Conservation (phyloP, 2,797 vertebrate species). For the Apogon talboti region DNA sequence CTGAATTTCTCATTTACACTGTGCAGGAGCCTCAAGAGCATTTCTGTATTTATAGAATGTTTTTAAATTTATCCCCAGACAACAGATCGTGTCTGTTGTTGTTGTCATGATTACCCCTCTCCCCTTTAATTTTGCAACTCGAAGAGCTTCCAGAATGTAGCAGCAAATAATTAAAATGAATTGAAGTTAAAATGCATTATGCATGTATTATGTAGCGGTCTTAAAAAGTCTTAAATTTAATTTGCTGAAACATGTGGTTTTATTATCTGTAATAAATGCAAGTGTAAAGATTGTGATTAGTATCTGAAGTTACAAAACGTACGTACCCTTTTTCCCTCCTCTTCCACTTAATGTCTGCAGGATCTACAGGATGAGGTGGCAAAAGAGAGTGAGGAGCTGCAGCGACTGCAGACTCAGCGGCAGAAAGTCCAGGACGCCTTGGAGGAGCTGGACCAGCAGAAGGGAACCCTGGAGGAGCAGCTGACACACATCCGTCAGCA, state of each 20-base stretch:
- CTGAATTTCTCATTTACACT: conserved; percentile 28
- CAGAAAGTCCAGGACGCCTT: conserved; percentile 93
- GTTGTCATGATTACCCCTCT: too few relatives aligned
- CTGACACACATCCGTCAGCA: conserved; percentile 90
- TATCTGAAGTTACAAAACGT: too few relatives aligned
- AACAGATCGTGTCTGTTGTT: neutral
- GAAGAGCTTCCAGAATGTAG: too few relatives aligned
- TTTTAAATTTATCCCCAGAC: conserved; percentile 7
- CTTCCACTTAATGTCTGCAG: conserved; percentile 68
- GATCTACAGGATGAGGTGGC: conserved; percentile 96
- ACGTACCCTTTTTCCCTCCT: neutral
- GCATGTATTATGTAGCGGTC: too few relatives aligned
- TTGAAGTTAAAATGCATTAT: too few relatives aligned
- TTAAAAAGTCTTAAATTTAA: too few relatives aligned
- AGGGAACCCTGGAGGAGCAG: conserved; percentile 91
- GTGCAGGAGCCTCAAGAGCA: conserved; percentile 3
- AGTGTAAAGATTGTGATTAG: too few relatives aligned
- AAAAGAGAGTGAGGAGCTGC: conserved; percentile 88
- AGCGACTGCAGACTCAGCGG: conserved; percentile 91
- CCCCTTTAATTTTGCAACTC: too few relatives aligned
- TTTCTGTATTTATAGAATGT: conserved; percentile 25
- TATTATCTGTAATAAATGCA: too few relatives aligned
- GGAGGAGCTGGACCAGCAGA: conserved; percentile 93
- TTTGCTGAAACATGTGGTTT: too few relatives aligned
- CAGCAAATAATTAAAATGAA: too few relatives aligned